A percentile compares a stretch with the other conserved stretches of the same genome.
These are phyloP conservation scores for Aquatica leii DNA, from an alignment of 2,888 invertebrate genomes.

Conservation along the genomic window DNA sequence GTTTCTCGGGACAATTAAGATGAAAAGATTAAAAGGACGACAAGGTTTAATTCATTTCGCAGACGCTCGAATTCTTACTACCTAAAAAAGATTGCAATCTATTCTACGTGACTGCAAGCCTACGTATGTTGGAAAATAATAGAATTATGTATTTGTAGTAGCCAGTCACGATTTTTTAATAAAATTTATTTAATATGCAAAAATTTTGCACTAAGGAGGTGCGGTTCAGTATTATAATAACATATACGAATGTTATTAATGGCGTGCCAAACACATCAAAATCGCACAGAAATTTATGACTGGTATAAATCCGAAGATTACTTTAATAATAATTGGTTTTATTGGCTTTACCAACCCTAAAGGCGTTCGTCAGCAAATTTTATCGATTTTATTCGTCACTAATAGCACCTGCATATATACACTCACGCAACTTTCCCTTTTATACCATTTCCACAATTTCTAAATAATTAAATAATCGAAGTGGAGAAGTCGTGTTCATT, in stretches of 20 bases:
- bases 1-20: conserved; percentile 17
- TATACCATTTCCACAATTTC: conserved; percentile 3
- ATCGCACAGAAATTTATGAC: no score
- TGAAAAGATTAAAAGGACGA: conserved; percentile 8
- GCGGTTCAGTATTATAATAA: neutral
- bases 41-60: conserved; percentile 15
- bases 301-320: no score
- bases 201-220: neutral
- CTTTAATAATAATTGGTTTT: neutral
- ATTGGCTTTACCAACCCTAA: no score
- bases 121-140: conserved; percentile 8
- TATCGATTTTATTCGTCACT: neutral
- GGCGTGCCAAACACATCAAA: neutral
- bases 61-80: conserved; percentile 1
- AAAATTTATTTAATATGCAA: neutral
- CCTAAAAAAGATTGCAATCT: conserved; percentile 18
- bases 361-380: neutral
- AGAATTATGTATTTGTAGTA: conserved; percentile 14
- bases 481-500: neutral
- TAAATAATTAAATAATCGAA: conserved; percentile 11
- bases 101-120: neutral
- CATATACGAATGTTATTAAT: conserved; percentile 1
- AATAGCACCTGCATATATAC: neutral
- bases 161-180: conserved; percentile 9
- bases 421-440: neutral